Evolutionary conservation across 2,113 vertebrate species (phyloP), one percentile per base, ranked within the genome.

Genomic region (Cyprinodon brontotheroides): DNA sequence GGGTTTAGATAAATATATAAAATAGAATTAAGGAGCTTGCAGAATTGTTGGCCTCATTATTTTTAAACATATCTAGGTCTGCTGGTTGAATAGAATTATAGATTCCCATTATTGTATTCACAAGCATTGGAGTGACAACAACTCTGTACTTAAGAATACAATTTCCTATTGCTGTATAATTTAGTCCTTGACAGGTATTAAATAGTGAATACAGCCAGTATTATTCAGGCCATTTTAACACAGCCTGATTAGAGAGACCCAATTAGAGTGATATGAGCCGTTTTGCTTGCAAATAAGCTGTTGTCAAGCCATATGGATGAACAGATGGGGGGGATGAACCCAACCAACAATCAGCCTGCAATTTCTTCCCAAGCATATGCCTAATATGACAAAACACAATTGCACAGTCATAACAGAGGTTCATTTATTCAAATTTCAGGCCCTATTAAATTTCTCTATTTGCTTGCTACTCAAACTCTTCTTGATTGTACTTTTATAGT

Each of bases 241-340:
- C 43, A 78, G 50, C 70, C 59, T 17, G n/a, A 84, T 81, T 68
- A 83, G 78, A 77, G 75, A 78, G 82, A 73, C 69, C 65, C 74
- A 83, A 79, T 85, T 83, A n/a, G n/a, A n/a, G n/a, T n/a, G n/a
- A n/a, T n/a, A n/a, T n/a, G n/a, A n/a, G 67, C 83, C 80, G 65
- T 81, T 84, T 73, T 45, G 74, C 68, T n/a, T 68, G 61, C 66
- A 75, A 65, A 86, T 90, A 69, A 83, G 75, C 72, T 82, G n/a
- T 73, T 80, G 76, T 89, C 59, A 74, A 65, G 80, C 79, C 88
- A 90, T 86, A 89, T 88, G 90, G 88, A 84, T 67, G 75, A 89
- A 74, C 89, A 92, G 88, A 92, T 90, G 90, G 90, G n/a, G 90
- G 90, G 85, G 87, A 82, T 79, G 85, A 91, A 77, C 80, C 86